Evolutionary conservation across 92 coral and sea anemone species (phyloP).

Genomic region (Zoanthus sociatus): DNA sequence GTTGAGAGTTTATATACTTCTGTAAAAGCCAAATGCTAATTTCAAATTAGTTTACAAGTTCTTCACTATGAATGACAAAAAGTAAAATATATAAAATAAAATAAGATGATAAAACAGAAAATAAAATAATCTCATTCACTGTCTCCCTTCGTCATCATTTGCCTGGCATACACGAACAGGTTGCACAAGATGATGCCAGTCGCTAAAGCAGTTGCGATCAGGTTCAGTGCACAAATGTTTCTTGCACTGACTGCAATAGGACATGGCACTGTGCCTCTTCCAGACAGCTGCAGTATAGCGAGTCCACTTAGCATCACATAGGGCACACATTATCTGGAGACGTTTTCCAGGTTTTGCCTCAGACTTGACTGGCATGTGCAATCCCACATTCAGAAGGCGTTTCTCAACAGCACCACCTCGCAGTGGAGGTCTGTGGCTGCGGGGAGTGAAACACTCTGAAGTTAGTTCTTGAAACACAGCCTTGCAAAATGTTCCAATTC

Average conservation of each 20-base stretch:
- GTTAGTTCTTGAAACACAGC: conserved; percentile 9
- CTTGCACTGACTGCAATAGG: conserved; percentile 24
- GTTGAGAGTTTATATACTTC: too few relatives aligned
- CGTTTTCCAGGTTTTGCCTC: neutral
- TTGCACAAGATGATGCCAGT: conserved; percentile 10
- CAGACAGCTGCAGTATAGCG: conserved; percentile 18
- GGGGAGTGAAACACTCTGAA: neutral
- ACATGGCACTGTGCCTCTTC: conserved; percentile 3
- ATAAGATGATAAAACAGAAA: too few relatives aligned
- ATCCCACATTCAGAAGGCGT: conserved; percentile 7
- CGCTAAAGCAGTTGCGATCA: neutral
- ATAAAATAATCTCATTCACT: neutral
- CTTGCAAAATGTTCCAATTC: neutral
- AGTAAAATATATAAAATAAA: neutral
- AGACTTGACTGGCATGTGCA: conserved; percentile 32
- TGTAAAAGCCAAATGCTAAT: too few relatives aligned
- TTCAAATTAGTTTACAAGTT: neutral
- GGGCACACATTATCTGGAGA: conserved; percentile 6
- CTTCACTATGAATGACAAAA: neutral
- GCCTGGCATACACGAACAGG: conserved; percentile 19
- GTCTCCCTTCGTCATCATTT: conserved; percentile 10
- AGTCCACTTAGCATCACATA: conserved; percentile 5
- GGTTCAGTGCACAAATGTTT: neutral
- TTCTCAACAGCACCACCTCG: conserved; percentile 2
- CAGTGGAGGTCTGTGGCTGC: neutral